A percentile compares a stretch with the other conserved stretches of the same genome.
Evolutionary conservation across 2,888 invertebrate genomes (phyloP).

Genomic region (Parochlus steinenii): DNA sequence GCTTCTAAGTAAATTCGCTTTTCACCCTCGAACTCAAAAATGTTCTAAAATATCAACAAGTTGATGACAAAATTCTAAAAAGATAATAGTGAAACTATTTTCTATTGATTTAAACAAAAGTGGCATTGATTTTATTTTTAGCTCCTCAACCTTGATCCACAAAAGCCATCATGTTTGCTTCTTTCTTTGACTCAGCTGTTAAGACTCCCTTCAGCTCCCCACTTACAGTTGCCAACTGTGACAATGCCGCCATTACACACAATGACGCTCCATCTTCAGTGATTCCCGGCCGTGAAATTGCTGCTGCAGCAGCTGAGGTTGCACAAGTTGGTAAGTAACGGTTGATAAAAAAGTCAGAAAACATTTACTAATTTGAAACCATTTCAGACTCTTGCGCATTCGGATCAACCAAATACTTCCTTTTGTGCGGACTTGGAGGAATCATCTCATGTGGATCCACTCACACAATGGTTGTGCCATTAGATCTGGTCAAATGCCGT

Average conservation of each 20-base stretch:
- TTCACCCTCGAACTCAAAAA: no score
- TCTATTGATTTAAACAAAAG: no score
- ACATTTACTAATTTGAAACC: constrained; percentile 1
- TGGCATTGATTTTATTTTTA: no score
- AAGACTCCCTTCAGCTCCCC: constrained; percentile 46
- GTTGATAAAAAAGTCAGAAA: constrained; percentile 1
- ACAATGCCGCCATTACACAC: constrained; percentile 23
- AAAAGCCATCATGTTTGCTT: constrained; percentile 47
- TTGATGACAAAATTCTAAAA: no score
- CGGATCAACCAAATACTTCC: constrained; percentile 78
- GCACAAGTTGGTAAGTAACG: constrained; percentile 22
- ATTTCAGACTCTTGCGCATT: constrained; percentile 68
- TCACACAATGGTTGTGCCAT: constrained; percentile 58
- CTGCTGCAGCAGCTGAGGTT: constrained; percentile 22
- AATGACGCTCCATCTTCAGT: constrained; percentile 13
- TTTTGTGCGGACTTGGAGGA: constrained; percentile 83
- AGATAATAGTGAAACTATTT: no score
- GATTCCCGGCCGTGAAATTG: constrained; percentile 24
- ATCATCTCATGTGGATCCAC: constrained; percentile 41
- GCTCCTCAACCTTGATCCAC: no score
- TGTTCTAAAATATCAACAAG: no score
- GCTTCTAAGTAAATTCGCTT: no score
- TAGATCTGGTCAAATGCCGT: constrained; percentile 90
- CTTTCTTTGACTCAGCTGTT: constrained; percentile 42
- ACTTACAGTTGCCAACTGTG: constrained; percentile 40